Conservation (phyloP, 2,797 vertebrate genomes). For the Pipistrellus kuhlii region DNA sequence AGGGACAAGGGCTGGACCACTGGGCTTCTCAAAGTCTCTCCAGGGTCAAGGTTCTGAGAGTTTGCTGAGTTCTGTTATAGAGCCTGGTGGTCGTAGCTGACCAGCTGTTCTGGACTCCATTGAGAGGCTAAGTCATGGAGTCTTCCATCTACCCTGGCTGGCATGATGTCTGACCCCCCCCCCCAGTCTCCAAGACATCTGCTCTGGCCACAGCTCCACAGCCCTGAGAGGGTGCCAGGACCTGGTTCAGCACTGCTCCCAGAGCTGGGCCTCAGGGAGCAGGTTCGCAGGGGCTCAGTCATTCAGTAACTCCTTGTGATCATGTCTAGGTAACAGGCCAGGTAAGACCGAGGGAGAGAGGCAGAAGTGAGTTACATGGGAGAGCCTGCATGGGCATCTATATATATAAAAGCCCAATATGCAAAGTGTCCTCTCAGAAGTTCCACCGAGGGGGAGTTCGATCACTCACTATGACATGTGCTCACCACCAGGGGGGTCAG, state of each 20-base stretch:
- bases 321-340: no score
- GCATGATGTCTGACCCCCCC: neutral
- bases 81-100: neutral
- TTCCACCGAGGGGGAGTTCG: no score
- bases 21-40: neutral
- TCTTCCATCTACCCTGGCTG: no score
- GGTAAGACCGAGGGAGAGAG: no score
- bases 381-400: no score
- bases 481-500: no score
- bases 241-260: neutral
- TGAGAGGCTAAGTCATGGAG: neutral
- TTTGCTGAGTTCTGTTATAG: neutral
- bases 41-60: neutral
- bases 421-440: no score
- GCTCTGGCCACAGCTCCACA: neutral
- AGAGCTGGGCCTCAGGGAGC: neutral
- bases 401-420: no score
- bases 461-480: accelerated
- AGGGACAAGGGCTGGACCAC: neutral
- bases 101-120: neutral
- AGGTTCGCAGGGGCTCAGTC: no score
- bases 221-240: neutral
- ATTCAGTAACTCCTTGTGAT: no score
- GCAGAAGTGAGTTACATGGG: no score
- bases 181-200: neutral